Conservation (phyloP, 2,797 vertebrate genomes). For the Psittacula echo region DNA sequence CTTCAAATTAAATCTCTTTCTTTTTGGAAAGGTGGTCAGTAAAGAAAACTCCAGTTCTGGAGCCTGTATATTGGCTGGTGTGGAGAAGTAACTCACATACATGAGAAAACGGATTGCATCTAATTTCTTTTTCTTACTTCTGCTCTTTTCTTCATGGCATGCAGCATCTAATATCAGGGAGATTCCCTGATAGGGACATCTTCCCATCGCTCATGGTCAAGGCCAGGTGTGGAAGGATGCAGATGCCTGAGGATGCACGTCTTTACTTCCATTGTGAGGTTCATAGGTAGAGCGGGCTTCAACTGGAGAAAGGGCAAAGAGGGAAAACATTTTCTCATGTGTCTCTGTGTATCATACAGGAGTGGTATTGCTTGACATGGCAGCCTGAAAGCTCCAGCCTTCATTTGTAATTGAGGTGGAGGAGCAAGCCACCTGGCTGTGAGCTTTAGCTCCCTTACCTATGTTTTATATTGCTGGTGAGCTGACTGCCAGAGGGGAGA, state of each 20-base stretch:
- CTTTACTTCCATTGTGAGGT: fast-evolving
- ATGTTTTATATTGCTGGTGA: fast-evolving
- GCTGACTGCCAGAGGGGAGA: not conserved
- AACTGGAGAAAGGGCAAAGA: not conserved
- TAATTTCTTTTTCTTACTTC: not conserved
- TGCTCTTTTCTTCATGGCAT: not conserved
- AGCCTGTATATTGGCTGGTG: not conserved
- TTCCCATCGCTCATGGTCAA: fast-evolving
- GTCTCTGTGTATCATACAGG: not conserved
- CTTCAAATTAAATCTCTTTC: not conserved
- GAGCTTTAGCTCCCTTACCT: not conserved
- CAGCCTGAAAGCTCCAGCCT: not conserved
- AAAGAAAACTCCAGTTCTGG: not conserved
- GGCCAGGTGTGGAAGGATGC: fast-evolving
- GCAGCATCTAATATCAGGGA: not conserved
- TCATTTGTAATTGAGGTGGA: not conserved
- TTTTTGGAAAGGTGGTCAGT: not conserved
- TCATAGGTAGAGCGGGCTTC: fast-evolving
- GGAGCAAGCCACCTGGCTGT: not conserved
- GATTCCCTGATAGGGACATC: not conserved
- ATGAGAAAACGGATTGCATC: not conserved
- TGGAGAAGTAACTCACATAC: not conserved
- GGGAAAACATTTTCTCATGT: not conserved
- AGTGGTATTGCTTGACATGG: not conserved
- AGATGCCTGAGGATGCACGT: not conserved